These are phyloP conservation scores for Epinephelus malabaricus DNA, from an alignment of 2,797 vertebrate species.

Conservation along the genomic window DNA sequence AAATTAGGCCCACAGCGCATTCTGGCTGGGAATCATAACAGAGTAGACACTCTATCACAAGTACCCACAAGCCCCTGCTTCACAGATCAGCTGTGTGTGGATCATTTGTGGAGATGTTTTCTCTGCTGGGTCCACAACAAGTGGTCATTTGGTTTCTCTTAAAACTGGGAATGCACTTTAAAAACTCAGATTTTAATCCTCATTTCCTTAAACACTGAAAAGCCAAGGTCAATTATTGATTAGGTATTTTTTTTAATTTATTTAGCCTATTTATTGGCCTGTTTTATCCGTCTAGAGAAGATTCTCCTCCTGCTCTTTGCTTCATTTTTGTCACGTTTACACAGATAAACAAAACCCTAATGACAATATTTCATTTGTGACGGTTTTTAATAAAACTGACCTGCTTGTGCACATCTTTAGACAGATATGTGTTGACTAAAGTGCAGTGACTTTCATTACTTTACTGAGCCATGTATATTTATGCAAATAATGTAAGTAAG, in stretches of 20 bases:
- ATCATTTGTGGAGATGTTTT: background rate
- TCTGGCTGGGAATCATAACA: background rate
- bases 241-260: background rate
- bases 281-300: background rate
- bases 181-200: background rate
- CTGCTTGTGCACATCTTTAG: too few relatives aligned
- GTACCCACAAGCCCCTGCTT: background rate
- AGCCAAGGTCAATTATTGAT: background rate
- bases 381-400: too few relatives aligned
- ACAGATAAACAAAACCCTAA: background rate
- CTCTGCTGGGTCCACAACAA: slow-evolving; percentile 6
- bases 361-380: too few relatives aligned
- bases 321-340: background rate
- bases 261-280: background rate
- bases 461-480: background rate
- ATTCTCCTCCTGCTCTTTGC: background rate
- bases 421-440: background rate
- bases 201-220: background rate
- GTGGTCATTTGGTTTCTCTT: background rate
- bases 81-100: background rate
- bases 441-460: background rate
- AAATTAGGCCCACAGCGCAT: background rate
- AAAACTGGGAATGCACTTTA: background rate
- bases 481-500: too few relatives aligned
- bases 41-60: background rate